phyloP scores from a whole-genome alignment of 2,797 vertebrate species.

The Enteromius treurensis region DNA sequence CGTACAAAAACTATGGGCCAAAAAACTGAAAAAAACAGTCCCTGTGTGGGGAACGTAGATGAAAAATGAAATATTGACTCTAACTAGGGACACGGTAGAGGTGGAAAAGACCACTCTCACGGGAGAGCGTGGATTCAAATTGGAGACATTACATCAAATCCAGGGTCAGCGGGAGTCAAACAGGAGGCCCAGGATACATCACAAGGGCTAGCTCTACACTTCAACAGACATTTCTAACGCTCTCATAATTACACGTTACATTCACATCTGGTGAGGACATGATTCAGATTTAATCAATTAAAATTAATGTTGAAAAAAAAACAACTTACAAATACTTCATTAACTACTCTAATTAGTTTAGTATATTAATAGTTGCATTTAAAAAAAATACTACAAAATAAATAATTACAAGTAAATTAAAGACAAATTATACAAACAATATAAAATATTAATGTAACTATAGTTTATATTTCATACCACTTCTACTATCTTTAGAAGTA shows the following conservation, averaged over 20 bases:
- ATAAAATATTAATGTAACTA: neutral
- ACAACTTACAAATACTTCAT: neutral
- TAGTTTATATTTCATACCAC: neutral
- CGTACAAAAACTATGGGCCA: constrained; percentile 34
- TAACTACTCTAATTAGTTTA: neutral
- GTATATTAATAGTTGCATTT: neutral
- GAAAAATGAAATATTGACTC: constrained; percentile 43
- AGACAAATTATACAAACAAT: neutral
- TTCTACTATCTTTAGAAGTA: neutral
- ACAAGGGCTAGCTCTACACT: neutral
- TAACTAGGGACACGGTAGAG: constrained; percentile 12
- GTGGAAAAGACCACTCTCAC: constrained; percentile 25
- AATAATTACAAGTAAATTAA: neutral
- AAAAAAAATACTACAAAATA: neutral
- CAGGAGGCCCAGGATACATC: neutral
- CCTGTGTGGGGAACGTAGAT: constrained; percentile 27
- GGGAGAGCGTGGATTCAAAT: neutral
- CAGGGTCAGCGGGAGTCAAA: constrained; percentile 17
- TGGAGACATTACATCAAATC: constrained; percentile 30
- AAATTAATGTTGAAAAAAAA: no score
- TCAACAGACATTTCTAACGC: neutral
- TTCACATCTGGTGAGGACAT: neutral
- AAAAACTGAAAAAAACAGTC: constrained; percentile 17
- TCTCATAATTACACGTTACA: neutral
- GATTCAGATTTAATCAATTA: neutral